Base-by-base conservation (phyloP, 2,888 invertebrate genomes). In the Ellobium chinense region DNA sequence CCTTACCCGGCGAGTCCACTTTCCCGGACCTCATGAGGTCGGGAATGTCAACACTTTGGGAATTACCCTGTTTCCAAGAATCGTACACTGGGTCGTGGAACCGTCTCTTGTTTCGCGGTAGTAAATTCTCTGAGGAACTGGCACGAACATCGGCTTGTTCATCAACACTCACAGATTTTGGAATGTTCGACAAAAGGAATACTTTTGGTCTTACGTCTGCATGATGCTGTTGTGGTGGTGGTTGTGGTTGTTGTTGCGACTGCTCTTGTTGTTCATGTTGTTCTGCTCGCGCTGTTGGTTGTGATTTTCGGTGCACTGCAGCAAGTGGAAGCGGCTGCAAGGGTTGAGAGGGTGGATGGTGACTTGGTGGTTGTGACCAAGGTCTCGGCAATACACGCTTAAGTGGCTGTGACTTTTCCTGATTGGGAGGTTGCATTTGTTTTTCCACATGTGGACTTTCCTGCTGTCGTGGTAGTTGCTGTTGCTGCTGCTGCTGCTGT, bases 11-110 rank as follows among this genome's bases (percentile, higher is more conserved):
- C 58, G 0, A 39, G 37, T 0, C 54, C 77, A n/a, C 54, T 29
- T 63, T 69, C 14, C 2, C 39, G 31, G 56, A 37, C 27, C 62
- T 37, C 1, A 63, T 58, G 2, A 70, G 27, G 37, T 73, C 79
- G 2, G 80, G 66, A 29, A 80, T 74, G 14, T 80, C 74, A 0
- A 80, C 66, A 34, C 24, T 80, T 34, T 74, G 27, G 24, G 66
- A n/a, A 46, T 12, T 58, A 12, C 29, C 39, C 46, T 74, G 36
- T 27, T 54, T 65, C 73, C 58, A 74, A 0, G 80, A n/a, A 4
- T 74, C 74, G 46, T 39, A 37, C 2, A 63, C 7, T 24, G 58
- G 77, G 14, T 12, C 60, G 29, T 39, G 21, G 24, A 56, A 27
- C 21, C 14, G 27, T 18, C n/a, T 36, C 34, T 24, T 62, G 18